A percentile compares a stretch with the other conserved stretches of the same genome.
phyloP scores from a whole-genome alignment of 1,140 invertebrate species.

The Babylonia areolata region DNA sequence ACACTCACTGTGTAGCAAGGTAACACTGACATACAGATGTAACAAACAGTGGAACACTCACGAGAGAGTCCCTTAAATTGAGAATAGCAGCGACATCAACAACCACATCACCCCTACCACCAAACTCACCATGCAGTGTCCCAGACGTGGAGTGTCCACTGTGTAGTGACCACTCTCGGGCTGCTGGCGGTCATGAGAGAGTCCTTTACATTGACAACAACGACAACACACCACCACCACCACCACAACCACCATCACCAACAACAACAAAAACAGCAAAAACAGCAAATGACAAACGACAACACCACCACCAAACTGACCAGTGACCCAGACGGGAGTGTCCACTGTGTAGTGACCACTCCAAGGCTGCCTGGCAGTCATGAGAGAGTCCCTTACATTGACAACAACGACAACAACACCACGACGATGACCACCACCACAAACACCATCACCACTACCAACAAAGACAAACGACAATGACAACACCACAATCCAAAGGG shows the following conservation, averaged over 20 bases:
- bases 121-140: background rate
- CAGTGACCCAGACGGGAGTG: slow-evolving; percentile 66
- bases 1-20: too few species aligned
- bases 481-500: too few species aligned
- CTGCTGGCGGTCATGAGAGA: slow-evolving; percentile 72
- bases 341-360: slow-evolving; percentile 70
- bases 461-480: slow-evolving; percentile 48
- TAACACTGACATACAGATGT: too few species aligned
- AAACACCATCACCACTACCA: background rate
- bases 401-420: too few species aligned
- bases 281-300: background rate
- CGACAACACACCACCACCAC: too few species aligned
- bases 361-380: slow-evolving; percentile 73
- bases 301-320: background rate
- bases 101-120: slow-evolving; percentile 1
- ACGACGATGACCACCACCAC: too few species aligned
- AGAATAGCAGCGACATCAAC: too few species aligned
- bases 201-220: too few species aligned
- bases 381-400: slow-evolving; percentile 69
- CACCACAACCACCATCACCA: too few species aligned
- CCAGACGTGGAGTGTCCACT: slow-evolving; percentile 70
- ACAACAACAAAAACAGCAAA: background rate
- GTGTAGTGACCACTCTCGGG: too few species aligned
- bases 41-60: too few species aligned
- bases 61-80: slow-evolving; percentile 69